Evolutionary conservation across 2,797 vertebrate species (phyloP).

Genomic region (Acanthurus lineatus): DNA sequence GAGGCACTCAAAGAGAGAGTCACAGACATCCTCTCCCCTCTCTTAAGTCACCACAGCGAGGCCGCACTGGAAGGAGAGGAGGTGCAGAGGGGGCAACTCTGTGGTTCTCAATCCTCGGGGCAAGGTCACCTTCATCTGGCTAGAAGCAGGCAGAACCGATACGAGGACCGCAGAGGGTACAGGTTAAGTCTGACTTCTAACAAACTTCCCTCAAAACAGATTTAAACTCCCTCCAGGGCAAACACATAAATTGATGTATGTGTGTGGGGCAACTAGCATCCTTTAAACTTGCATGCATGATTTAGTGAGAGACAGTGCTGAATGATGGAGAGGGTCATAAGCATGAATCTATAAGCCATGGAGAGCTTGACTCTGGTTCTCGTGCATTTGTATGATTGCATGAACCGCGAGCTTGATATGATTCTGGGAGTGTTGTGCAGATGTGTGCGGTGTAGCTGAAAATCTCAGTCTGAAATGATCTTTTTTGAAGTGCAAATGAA

Average conservation of each 20-base stretch:
- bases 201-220: slow-evolving; percentile 75
- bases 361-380: slow-evolving; percentile 62
- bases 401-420: slow-evolving; percentile 43
- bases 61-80: slow-evolving; percentile 38
- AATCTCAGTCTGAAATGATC: slow-evolving; percentile 39
- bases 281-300: slow-evolving; percentile 77
- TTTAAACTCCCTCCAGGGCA: slow-evolving; percentile 72
- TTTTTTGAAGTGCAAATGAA: slow-evolving; percentile 40
- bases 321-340: slow-evolving; percentile 74
- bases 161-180: slow-evolving; percentile 42
- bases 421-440: slow-evolving; percentile 25
- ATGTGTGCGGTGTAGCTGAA: slow-evolving; percentile 11
- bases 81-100: slow-evolving; percentile 49
- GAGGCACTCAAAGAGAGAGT: slow-evolving; percentile 69
- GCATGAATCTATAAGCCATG: slow-evolving; percentile 70
- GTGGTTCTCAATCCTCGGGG: slow-evolving; percentile 68
- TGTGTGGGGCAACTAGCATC: slow-evolving; percentile 66
- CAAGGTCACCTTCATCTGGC: slow-evolving; percentile 76
- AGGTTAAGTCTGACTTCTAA: slow-evolving; percentile 72
- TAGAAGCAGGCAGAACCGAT: slow-evolving; percentile 48
- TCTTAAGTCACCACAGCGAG: slow-evolving; percentile 63
- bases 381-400: slow-evolving; percentile 64
- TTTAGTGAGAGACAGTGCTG: slow-evolving; percentile 66
- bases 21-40: slow-evolving; percentile 64
- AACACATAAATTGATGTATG: slow-evolving; percentile 77